Conservation (phyloP, 2,888 invertebrate genomes). For the Papilio demoleus region DNA sequence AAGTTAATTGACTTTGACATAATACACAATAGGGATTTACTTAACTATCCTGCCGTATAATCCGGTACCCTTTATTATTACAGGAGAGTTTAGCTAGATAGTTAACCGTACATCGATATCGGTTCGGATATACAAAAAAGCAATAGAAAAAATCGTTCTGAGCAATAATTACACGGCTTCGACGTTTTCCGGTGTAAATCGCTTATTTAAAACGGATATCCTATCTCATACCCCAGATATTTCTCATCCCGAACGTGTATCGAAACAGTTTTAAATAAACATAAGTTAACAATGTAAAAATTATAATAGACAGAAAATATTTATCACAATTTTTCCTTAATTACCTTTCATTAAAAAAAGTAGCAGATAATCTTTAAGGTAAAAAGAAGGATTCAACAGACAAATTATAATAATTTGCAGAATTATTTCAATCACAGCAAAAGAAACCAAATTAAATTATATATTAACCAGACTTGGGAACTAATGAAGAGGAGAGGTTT, state of each 20-base stretch:
- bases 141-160: conserved; percentile 3
- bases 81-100: background rate
- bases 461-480: background rate
- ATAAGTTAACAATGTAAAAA: background rate
- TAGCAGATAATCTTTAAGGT: background rate
- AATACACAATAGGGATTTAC: background rate
- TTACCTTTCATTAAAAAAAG: conserved; percentile 5
- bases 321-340: background rate
- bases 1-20: conserved; percentile 2
- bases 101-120: background rate
- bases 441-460: background rate
- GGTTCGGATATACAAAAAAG: background rate
- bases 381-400: background rate
- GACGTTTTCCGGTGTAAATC: background rate
- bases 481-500: background rate
- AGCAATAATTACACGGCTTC: conserved; percentile 8
- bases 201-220: conserved; percentile 21
- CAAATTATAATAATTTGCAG: conserved; percentile 6
- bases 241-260: background rate
- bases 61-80: background rate
- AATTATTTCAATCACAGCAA: background rate
- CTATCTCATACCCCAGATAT: conserved; percentile 6
- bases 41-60: background rate
- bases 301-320: background rate
- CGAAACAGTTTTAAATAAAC: background rate